A percentile compares a stretch with the other conserved stretches of the same genome.
phyloP scores from a whole-genome alignment of 2,888 invertebrate genomes.

The Auanema sp. region DNA sequence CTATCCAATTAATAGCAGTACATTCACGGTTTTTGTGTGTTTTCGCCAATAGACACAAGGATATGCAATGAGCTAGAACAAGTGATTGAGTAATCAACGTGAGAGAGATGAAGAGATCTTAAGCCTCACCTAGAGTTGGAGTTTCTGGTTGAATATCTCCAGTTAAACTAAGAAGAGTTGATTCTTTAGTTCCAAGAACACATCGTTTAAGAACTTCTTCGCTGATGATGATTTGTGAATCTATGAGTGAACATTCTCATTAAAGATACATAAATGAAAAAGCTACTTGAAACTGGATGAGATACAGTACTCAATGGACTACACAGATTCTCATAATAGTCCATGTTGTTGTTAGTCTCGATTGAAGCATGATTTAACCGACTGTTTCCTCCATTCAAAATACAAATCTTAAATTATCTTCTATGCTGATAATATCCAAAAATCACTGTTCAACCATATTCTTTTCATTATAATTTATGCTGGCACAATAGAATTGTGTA shows the following conservation, averaged over 20 bases:
- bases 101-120: constrained; percentile 4
- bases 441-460: constrained; percentile 14
- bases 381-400: constrained; percentile 33
- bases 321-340: constrained; percentile 37
- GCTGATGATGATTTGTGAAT: not conserved
- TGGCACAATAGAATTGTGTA: constrained; percentile 31
- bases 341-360: constrained; percentile 18
- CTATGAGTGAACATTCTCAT: not conserved
- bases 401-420: constrained; percentile 20
- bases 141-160: not conserved
- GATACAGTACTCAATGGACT: constrained; percentile 18
- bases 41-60: no score
- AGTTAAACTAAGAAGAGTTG: no score
- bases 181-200: no score
- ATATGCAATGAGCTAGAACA: no score
- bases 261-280: not conserved
- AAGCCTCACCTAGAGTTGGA: not conserved
- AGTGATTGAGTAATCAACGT: no score
- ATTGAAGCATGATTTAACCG: constrained; percentile 28
- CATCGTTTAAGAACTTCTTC: no score
- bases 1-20: constrained; percentile 15
- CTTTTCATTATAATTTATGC: constrained; percentile 29
- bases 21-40: constrained; percentile 2
- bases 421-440: not conserved
- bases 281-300: not conserved